Evolutionary conservation across 30 jellyfish, hydroid and myxozoan species (phyloP).

Genomic region (Hydractinia symbiolongicarpus): DNA sequence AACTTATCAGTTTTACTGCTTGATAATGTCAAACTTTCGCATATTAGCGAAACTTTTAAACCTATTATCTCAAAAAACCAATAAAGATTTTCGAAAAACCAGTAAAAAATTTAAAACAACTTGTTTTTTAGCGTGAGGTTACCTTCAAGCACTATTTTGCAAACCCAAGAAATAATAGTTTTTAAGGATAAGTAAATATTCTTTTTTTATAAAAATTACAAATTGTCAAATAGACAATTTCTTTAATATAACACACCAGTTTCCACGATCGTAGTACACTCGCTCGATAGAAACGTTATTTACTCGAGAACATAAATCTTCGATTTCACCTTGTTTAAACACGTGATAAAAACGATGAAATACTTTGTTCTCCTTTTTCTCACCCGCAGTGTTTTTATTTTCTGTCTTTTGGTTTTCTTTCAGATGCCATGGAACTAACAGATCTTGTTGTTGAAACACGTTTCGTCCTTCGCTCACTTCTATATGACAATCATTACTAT

Average conservation of each 20-base stretch:
- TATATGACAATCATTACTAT: not conserved
- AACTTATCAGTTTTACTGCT: too few relatives aligned
- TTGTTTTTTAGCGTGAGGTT: too few relatives aligned
- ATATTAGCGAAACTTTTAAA: too few relatives aligned
- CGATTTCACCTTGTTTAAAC: constrained; percentile 78
- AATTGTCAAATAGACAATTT: not conserved
- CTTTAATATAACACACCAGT: constrained; percentile 71
- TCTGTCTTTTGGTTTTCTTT: constrained; percentile 7
- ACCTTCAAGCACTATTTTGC: too few relatives aligned
- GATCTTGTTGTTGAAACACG: constrained; percentile 77
- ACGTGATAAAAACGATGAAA: constrained; percentile 87
- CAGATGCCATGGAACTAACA: constrained; percentile 92
- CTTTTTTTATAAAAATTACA: too few relatives aligned
- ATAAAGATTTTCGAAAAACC: too few relatives aligned
- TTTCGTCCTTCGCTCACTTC: constrained; percentile 53
- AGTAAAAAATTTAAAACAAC: too few relatives aligned
- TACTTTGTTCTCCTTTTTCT: constrained; percentile 29
- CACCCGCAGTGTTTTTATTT: not conserved
- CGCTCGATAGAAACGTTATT: constrained; percentile 35
- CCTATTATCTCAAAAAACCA: too few relatives aligned
- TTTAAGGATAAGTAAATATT: too few relatives aligned
- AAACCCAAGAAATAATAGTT: too few relatives aligned
- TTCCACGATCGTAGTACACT: constrained; percentile 73
- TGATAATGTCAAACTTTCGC: too few relatives aligned
- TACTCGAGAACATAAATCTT: constrained; percentile 35